Evolutionary conservation across 2,797 vertebrate genomes (phyloP).

Genomic region (Borostomias antarcticus): DNA sequence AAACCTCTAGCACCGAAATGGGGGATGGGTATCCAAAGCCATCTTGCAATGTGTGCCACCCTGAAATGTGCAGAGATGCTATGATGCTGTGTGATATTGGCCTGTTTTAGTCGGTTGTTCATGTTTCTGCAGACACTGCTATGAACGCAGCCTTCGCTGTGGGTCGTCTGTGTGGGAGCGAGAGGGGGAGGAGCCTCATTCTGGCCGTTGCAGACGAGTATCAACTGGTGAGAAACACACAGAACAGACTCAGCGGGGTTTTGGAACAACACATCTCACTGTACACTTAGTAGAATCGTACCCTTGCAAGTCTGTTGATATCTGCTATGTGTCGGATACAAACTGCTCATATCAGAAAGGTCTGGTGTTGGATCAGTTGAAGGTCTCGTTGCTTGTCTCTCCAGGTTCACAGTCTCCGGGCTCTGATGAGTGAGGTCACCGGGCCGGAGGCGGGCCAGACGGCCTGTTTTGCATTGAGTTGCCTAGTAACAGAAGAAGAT

Average conservation of each 20-base stretch:
- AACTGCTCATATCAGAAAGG: too few relatives aligned
- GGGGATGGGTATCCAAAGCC: neutral
- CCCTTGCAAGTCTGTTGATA: too few relatives aligned
- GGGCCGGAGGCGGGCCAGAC: slow-evolving; percentile 54
- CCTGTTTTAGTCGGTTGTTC: neutral
- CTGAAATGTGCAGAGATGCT: too few relatives aligned
- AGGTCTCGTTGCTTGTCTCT: slow-evolving; percentile 1
- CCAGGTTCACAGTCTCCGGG: slow-evolving; percentile 49
- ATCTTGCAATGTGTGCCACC: too few relatives aligned
- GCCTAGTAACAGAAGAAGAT: slow-evolving; percentile 49
- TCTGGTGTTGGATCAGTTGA: neutral
- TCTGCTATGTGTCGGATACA: too few relatives aligned
- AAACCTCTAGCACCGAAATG: too few relatives aligned
- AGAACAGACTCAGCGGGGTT: too few relatives aligned
- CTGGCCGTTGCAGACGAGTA: slow-evolving; percentile 40
- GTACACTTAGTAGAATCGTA: too few relatives aligned
- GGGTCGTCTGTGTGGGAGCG: slow-evolving; percentile 53
- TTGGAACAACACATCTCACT: too few relatives aligned
- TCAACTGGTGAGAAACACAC: slow-evolving; percentile 50
- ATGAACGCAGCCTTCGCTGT: slow-evolving; percentile 63
- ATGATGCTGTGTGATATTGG: neutral
- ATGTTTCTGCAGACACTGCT: slow-evolving; percentile 52
- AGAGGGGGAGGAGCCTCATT: slow-evolving; percentile 38
- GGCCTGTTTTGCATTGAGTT: slow-evolving; percentile 64
- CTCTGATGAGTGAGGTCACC: slow-evolving; percentile 44